Conservation (phyloP, 2,888 invertebrate genomes). For the Stenchaetothrips biformis region DNA sequence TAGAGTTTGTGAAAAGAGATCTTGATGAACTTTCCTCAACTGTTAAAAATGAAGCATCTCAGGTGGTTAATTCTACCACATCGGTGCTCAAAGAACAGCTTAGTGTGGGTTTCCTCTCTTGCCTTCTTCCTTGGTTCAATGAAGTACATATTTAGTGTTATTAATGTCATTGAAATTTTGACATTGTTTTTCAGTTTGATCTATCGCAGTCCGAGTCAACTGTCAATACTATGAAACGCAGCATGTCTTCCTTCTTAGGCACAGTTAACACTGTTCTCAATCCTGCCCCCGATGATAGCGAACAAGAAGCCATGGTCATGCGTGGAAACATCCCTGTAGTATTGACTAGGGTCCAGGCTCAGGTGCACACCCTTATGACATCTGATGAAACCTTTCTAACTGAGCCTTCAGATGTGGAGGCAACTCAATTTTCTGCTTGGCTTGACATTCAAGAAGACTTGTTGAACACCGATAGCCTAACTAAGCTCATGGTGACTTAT, state of each 20-base stretch:
- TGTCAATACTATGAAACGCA: slow-evolving; percentile 65
- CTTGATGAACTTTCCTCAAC: slow-evolving; percentile 67
- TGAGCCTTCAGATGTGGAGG: slow-evolving; percentile 44
- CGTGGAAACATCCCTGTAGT: slow-evolving; percentile 64
- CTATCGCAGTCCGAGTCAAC: slow-evolving; percentile 59
- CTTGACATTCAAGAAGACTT: slow-evolving; percentile 42
- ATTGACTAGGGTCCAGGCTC: slow-evolving; percentile 53
- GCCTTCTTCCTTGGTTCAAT: background rate
- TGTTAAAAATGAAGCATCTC: slow-evolving; percentile 65
- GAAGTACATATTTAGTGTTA: background rate
- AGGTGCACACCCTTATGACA: slow-evolving; percentile 11
- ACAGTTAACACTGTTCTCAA: slow-evolving; percentile 66
- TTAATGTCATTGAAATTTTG: background rate
- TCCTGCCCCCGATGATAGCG: slow-evolving; percentile 63
- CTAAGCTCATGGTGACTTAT: slow-evolving; percentile 49
- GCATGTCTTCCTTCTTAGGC: slow-evolving; percentile 64
- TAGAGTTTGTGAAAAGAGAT: slow-evolving; percentile 72
- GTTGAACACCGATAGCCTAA: slow-evolving; percentile 47
- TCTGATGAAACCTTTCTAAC: slow-evolving; percentile 45
- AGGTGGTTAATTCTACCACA: slow-evolving; percentile 61
- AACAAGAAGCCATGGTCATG: slow-evolving; percentile 63
- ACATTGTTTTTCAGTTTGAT: slow-evolving; percentile 55
- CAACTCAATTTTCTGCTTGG: slow-evolving; percentile 47
- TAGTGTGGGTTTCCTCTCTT: slow-evolving; percentile 52
- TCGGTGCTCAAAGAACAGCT: slow-evolving; percentile 64